Base-by-base conservation (phyloP, 2,888 invertebrate genomes). In the Meliscaeva auricollis region DNA sequence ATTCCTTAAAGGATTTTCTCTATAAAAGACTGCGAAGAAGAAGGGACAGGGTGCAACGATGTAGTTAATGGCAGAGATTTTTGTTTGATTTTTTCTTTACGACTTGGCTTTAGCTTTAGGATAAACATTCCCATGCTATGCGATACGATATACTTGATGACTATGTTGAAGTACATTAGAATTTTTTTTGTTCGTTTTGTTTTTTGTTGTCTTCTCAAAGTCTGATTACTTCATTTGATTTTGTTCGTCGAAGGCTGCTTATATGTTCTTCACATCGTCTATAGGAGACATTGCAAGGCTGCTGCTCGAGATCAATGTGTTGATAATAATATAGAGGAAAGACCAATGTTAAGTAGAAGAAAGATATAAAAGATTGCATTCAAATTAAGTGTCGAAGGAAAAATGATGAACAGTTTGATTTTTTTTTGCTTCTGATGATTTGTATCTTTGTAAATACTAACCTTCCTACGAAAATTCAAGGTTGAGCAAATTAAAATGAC, bases 221-320 rank as follows among this genome's bases (percentile, higher is more conserved):
- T 30, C 13, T 74, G 52, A 80, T 76, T 80, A 72, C 75, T 84
- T 80, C 70, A 76, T 84, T 76, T 75, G 80, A 60, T 72, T 58
- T 58, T 62, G 60, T 74, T 46, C 52, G 52, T 46, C 52, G 52
- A 66, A 64, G 66, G 30, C 35, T 66, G 20, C 17, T 75, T 62
- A 1, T 26, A 20, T 2, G 1, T 6, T 17, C 1, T 79, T 54
- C 38, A 9, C 38, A 52, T 17, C 3, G 11, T 8, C n/a, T 38
- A 38, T 38, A 48, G 13, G 3, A 11, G 48, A 38, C 58, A 44
- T 60, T 41, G 30, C 66, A 72, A 44, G 70, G 44, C 30, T 64
- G 26, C 26, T 26, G 11, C 20, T 32, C 7, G 22, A 26, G 62
- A 60, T 46, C 54, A 78, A 69, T 77, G 54, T 73, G 72, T 62